Evolutionary conservation across 2,888 invertebrate species (phyloP).

Genomic region (Hypselothyrea guttata): DNA sequence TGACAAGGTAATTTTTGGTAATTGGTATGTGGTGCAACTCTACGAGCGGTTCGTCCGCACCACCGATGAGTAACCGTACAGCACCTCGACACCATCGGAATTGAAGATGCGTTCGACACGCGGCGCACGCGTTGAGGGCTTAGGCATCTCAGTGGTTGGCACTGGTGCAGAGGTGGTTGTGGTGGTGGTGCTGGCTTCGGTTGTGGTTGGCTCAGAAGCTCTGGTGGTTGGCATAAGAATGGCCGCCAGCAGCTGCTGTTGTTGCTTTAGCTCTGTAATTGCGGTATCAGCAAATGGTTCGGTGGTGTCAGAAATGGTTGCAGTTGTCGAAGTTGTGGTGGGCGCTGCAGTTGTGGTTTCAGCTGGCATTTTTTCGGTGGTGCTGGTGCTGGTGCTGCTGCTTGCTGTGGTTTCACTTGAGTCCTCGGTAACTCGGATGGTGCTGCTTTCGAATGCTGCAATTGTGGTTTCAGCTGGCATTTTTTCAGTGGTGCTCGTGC

Average conservation of each 20-base stretch:
- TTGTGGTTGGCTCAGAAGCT: neutral
- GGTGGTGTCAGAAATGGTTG: neutral
- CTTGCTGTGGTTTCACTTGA: too few species aligned
- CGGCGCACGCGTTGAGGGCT: conserved; percentile 40
- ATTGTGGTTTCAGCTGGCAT: neutral
- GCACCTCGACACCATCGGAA: conserved; percentile 76
- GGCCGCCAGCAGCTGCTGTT: neutral
- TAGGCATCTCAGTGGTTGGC: conserved; percentile 37
- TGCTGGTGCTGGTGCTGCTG: too few species aligned
- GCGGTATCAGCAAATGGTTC: too few species aligned
- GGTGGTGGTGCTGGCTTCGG: neutral
- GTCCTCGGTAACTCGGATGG: too few species aligned
- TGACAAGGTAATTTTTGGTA: conserved; percentile 62
- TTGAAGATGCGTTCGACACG: conserved; percentile 73
- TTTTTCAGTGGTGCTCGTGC: neutral
- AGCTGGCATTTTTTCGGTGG: too few species aligned
- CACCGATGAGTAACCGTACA: conserved; percentile 78
- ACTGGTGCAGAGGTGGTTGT: conserved; percentile 29
- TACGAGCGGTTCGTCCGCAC: conserved; percentile 57
- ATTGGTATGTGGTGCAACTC: conserved; percentile 23
- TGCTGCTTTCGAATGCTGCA: too few species aligned
- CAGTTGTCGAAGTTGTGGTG: neutral
- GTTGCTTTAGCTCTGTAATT: conserved; percentile 12
- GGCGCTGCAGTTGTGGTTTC: neutral
- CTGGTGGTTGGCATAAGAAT: neutral